phyloP scores from a whole-genome alignment of 2,797 vertebrate species.

The Syngnathus acus region DNA sequence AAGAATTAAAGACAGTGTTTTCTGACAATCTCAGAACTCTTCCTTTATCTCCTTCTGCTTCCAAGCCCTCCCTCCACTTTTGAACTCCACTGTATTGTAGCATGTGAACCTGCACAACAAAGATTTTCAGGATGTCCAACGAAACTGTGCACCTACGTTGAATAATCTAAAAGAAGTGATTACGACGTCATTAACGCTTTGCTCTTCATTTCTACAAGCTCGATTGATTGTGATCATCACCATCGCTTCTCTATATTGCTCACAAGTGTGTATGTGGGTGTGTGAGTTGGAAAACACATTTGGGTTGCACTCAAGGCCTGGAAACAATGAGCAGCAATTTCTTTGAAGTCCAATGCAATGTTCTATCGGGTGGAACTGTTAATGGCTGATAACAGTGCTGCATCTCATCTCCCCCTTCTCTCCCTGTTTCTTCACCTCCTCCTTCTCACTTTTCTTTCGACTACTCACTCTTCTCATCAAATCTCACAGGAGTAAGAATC shows the following conservation, averaged over 20 bases:
- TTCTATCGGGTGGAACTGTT: conserved; percentile 82
- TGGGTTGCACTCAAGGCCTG: conserved; percentile 44
- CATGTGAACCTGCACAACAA: conserved; percentile 1
- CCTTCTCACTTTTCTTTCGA: conserved; percentile 34
- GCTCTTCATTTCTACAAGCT: conserved; percentile 5
- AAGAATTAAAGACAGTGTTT: conserved; percentile 67
- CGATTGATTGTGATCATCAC: conserved; percentile 15
- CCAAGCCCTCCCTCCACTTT: conserved; percentile 32
- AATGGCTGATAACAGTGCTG: conserved; percentile 88
- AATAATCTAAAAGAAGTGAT: neutral
- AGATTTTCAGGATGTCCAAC: no score
- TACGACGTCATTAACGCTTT: neutral
- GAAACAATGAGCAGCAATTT: conserved; percentile 44
- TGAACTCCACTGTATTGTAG: conserved; percentile 49
- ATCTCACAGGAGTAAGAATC: conserved; percentile 76
- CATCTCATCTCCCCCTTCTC: conserved; percentile 45
- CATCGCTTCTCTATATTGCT: conserved; percentile 10
- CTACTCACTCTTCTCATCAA: conserved; percentile 37
- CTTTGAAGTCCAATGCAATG: conserved; percentile 69
- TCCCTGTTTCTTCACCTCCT: conserved; percentile 38
- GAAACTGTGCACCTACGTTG: no score
- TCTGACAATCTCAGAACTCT: conserved; percentile 53
- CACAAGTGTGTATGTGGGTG: conserved; percentile 15
- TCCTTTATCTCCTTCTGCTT: conserved; percentile 33
- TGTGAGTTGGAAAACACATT: conserved; percentile 15